Percentiles rank a stretch among this genome's conserved stretches.
Evolutionary conservation across 2,888 invertebrate species (phyloP).

Genomic region (Leptura quadrifasciata): DNA sequence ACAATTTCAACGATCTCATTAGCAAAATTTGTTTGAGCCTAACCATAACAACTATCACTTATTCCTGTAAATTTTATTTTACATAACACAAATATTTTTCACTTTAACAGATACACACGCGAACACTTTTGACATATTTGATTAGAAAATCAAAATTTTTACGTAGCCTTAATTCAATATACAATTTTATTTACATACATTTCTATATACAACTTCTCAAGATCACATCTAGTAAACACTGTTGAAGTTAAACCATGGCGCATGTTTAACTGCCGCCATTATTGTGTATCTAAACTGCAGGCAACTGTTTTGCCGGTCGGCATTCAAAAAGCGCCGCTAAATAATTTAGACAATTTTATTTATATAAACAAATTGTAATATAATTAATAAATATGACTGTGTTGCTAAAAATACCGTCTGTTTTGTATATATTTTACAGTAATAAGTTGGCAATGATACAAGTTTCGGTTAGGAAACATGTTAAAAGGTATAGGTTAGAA

Average conservation of each 20-base stretch:
- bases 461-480: not conserved
- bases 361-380: constrained; percentile 25
- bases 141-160: not conserved
- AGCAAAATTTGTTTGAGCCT: constrained; percentile 62
- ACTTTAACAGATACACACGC: constrained; percentile 11
- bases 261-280: constrained; percentile 72
- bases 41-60: constrained; percentile 57
- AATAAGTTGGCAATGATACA: not conserved
- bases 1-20: constrained; percentile 62
- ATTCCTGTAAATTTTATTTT: constrained; percentile 29
- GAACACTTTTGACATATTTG: not conserved
- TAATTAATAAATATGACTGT: constrained; percentile 8
- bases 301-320: constrained; percentile 67
- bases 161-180: not conserved
- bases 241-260: constrained; percentile 72
- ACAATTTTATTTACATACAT: constrained; percentile 31
- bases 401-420: not conserved
- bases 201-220: constrained; percentile 72
- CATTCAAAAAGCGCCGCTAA: constrained; percentile 36
- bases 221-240: constrained; percentile 76
- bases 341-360: not conserved
- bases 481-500: constrained; percentile 36
- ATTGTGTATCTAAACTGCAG: constrained; percentile 65
- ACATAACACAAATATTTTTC: constrained; percentile 35
- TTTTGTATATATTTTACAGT: constrained; percentile 5